Conservation (phyloP, 2,113 vertebrate genomes). For the Nicator chloris region DNA sequence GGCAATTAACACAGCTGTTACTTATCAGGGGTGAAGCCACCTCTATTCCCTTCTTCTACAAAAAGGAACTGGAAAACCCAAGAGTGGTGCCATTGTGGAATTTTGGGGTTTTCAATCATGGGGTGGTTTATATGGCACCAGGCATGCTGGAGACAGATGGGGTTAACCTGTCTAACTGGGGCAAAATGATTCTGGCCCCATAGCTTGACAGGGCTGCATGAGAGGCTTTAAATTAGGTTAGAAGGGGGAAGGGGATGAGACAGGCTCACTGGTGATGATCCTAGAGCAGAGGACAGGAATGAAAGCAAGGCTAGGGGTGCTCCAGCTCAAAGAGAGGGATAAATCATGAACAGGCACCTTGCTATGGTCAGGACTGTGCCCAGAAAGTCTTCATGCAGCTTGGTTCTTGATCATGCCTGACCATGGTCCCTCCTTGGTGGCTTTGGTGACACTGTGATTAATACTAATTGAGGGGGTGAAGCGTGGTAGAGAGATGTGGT, state of each 20-base stretch:
- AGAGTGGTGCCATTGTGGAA: not conserved
- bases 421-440: not conserved
- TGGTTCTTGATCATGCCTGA: not conserved
- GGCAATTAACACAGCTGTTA: too few species aligned
- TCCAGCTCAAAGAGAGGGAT: not conserved
- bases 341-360: not conserved
- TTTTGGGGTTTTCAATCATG: not conserved
- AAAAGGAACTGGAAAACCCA: not conserved
- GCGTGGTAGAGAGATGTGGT: not conserved
- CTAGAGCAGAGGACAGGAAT: not conserved
- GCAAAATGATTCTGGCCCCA: not conserved
- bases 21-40: too few species aligned
- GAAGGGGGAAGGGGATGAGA: not conserved
- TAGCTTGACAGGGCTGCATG: not conserved
- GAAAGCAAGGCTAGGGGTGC: not conserved
- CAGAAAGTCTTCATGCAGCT: not conserved
- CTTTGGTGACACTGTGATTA: not conserved
- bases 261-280: not conserved
- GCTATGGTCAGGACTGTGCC: not conserved
- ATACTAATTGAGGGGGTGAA: not conserved
- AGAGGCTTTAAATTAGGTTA: not conserved
- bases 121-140: not conserved
- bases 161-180: not conserved
- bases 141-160: not conserved
- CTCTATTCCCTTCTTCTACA: too few species aligned